Evolutionary conservation across 2,797 vertebrate genomes (phyloP).

Genomic region (Naso thynnoides): DNA sequence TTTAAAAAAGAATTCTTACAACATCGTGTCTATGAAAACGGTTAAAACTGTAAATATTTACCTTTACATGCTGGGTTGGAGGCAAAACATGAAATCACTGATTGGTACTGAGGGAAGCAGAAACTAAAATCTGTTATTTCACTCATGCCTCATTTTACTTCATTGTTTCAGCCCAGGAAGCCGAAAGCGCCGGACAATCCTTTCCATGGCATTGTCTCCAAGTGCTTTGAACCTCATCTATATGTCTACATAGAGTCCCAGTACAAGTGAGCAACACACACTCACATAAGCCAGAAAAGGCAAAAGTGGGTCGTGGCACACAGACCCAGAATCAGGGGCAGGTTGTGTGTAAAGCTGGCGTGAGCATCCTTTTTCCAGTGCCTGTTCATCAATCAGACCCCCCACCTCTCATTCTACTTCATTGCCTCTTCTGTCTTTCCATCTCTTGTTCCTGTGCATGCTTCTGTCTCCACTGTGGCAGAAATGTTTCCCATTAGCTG

Average conservation of each 20-base stretch:
- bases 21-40: neutral
- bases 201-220: slow-evolving; percentile 98
- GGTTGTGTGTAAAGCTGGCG: slow-evolving; percentile 65
- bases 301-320: slow-evolving; percentile 28
- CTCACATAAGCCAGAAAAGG: slow-evolving; percentile 18
- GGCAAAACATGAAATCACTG: neutral
- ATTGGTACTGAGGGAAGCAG: neutral
- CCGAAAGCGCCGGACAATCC: slow-evolving; percentile 96
- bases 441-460: slow-evolving; percentile 70
- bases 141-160: slow-evolving; percentile 36
- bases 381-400: slow-evolving; percentile 63
- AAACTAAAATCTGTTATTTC: slow-evolving; percentile 17
- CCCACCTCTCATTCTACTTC: slow-evolving; percentile 59
- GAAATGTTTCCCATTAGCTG: slow-evolving; percentile 88
- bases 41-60: neutral
- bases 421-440: slow-evolving; percentile 68
- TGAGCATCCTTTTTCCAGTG: slow-evolving; percentile 60
- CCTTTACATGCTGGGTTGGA: slow-evolving; percentile 1
- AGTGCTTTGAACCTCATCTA: slow-evolving; percentile 99
- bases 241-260: slow-evolving; percentile 99
- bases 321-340: slow-evolving; percentile 53
- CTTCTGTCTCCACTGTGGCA: slow-evolving; percentile 73
- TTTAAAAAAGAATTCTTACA: neutral
- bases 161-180: slow-evolving; percentile 90
- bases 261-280: slow-evolving; percentile 91